A percentile compares a stretch with the other conserved stretches of the same genome.
Evolutionary conservation across 1,140 invertebrate species (phyloP).

Genomic region (Pectinophora gossypiella): DNA sequence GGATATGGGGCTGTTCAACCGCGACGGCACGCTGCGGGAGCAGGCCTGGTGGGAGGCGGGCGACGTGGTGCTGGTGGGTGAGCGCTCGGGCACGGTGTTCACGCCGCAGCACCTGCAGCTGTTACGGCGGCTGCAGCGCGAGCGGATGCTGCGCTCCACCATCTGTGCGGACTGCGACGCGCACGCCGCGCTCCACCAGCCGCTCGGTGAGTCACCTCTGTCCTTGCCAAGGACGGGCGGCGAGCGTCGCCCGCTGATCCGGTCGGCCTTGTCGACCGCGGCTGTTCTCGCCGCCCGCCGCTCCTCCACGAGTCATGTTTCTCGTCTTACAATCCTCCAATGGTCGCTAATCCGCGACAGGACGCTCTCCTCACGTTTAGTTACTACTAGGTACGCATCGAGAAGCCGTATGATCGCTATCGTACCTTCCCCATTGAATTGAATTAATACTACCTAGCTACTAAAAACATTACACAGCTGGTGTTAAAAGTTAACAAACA

Average conservation of each 20-base stretch:
- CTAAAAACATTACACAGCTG: background rate
- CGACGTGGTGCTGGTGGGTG: conserved; percentile 73
- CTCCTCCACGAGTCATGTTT: conserved; percentile 19
- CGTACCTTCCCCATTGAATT: background rate
- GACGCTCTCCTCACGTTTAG: conserved; percentile 7
- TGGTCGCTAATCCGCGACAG: conserved; percentile 7
- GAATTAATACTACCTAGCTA: background rate
- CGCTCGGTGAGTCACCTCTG: conserved; percentile 80
- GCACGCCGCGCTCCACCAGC: conserved; percentile 86
- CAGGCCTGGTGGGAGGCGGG: conserved; percentile 75
- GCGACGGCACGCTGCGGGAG: conserved; percentile 69
- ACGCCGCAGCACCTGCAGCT: conserved; percentile 78
- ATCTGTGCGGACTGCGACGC: conserved; percentile 78
- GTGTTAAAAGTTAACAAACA: background rate
- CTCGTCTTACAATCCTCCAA: conserved; percentile 18
- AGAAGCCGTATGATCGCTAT: background rate
- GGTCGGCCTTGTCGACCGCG: conserved; percentile 67
- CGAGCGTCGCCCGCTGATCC: too few species aligned
- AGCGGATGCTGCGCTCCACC: conserved; percentile 79
- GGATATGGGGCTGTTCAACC: conserved; percentile 78
- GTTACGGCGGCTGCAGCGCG: conserved; percentile 74
- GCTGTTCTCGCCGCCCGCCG: conserved; percentile 9
- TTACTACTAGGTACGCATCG: background rate
- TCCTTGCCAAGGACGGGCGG: conserved; percentile 79
- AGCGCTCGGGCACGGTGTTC: conserved; percentile 77